Conservation (phyloP, 2,113 vertebrate species). For the Otocyon megalotis region DNA sequence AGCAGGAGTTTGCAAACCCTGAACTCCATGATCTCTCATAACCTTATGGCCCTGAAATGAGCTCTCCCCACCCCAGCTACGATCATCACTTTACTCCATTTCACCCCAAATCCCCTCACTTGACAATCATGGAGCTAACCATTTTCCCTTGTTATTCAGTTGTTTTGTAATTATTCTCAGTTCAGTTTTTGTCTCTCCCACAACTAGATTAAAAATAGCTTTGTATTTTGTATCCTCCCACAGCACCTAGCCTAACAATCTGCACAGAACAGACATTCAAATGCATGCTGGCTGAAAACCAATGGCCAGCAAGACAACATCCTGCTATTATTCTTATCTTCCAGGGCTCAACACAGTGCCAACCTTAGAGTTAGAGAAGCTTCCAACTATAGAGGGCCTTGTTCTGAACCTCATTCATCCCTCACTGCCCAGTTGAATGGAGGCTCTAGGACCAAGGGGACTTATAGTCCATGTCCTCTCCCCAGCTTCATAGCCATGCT, state of each 20-base stretch:
- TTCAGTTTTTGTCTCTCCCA: constrained; percentile 67
- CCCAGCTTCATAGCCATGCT: background rate
- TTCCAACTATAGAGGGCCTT: background rate
- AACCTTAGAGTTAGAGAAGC: background rate
- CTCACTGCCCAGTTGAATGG: background rate
- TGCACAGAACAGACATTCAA: constrained; percentile 23
- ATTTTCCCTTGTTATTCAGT: constrained; percentile 20
- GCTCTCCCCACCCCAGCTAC: background rate
- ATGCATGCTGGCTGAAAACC: background rate
- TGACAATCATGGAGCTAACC: background rate
- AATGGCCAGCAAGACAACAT: background rate
- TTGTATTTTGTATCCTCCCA: constrained; percentile 48
- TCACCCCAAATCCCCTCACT: background rate
- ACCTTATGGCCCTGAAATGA: background rate
- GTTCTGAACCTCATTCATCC: background rate
- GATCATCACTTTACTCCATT: background rate
- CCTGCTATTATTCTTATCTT: background rate
- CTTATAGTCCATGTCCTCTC: background rate
- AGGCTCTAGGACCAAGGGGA: background rate
- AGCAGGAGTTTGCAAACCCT: background rate
- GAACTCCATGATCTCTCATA: background rate
- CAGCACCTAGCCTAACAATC: constrained; percentile 51
- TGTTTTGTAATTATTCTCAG: constrained; percentile 56
- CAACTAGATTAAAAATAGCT: constrained; percentile 71
- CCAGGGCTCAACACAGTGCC: background rate